Conservation (phyloP, 2,888 invertebrate genomes). For the Psylliodes chrysocephalus region DNA sequence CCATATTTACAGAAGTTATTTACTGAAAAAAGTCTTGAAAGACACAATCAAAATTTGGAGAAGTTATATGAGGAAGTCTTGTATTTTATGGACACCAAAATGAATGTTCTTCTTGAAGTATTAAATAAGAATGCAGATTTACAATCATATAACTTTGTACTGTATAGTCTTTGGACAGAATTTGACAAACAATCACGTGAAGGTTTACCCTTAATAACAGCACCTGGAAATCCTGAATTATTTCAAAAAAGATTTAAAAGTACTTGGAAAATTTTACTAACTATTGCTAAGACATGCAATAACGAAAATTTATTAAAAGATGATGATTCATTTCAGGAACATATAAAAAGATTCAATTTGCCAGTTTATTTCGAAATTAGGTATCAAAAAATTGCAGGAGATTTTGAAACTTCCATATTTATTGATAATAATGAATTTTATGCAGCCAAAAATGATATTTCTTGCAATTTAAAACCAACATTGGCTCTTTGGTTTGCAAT, state of each 20-base stretch:
- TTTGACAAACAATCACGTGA: slow-evolving; percentile 83
- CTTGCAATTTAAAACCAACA: slow-evolving; percentile 63
- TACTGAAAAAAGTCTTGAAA: slow-evolving; percentile 69
- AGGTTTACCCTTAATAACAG: slow-evolving; percentile 86
- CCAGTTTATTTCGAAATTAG: slow-evolving; percentile 97
- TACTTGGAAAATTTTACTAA: slow-evolving; percentile 79
- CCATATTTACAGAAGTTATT: slow-evolving; percentile 78
- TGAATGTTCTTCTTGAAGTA: slow-evolving; percentile 67
- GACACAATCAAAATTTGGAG: slow-evolving; percentile 72
- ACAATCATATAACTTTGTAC: slow-evolving; percentile 78
- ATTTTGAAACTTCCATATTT: slow-evolving; percentile 65
- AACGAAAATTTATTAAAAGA: slow-evolving; percentile 71
- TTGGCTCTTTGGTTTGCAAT: slow-evolving; percentile 64
- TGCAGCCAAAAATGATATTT: slow-evolving; percentile 57
- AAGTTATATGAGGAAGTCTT: slow-evolving; percentile 79
- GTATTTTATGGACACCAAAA: slow-evolving; percentile 75
- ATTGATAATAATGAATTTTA: slow-evolving; percentile 47
- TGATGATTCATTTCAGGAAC: slow-evolving; percentile 79
- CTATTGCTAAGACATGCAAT: slow-evolving; percentile 75
- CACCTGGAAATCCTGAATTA: slow-evolving; percentile 90
- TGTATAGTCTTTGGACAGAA: slow-evolving; percentile 90
- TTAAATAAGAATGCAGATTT: slow-evolving; percentile 59
- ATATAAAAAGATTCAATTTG: slow-evolving; percentile 86
- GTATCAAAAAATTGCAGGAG: slow-evolving; percentile 91
- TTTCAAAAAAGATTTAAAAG: slow-evolving; percentile 86